Evolutionary conservation across 2,888 invertebrate species (phyloP).

Genomic region (Campoplex capitator): DNA sequence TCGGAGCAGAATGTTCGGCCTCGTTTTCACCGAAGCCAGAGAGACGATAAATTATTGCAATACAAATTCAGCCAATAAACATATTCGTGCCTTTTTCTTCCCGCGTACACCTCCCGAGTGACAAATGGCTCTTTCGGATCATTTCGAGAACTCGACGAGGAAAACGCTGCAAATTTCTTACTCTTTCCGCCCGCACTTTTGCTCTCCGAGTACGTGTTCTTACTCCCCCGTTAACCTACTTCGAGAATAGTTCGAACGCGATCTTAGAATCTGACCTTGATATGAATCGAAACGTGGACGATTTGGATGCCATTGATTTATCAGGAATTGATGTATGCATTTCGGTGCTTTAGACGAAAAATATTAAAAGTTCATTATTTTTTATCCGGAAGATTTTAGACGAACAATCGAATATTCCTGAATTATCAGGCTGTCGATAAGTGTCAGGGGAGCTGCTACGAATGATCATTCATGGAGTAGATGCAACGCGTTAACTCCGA

Average conservation of each 20-base stretch:
- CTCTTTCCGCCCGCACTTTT: neutral
- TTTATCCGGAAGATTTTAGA: neutral
- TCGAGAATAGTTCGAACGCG: constrained; percentile 49
- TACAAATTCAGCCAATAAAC: neutral
- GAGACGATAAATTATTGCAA: constrained; percentile 44
- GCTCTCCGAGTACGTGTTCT: neutral
- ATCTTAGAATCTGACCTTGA: constrained; percentile 48
- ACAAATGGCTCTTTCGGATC: constrained; percentile 56
- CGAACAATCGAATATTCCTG: neutral
- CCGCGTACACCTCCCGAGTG: constrained; percentile 17
- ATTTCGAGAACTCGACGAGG: constrained; percentile 47
- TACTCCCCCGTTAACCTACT: constrained; percentile 45
- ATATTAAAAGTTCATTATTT: neutral
- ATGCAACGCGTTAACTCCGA: neutral
- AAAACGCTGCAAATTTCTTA: constrained; percentile 40
- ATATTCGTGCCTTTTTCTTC: constrained; percentile 65
- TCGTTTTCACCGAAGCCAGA: constrained; percentile 58
- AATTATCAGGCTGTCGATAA: neutral
- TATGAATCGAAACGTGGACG: constrained; percentile 30
- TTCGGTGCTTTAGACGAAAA: neutral
- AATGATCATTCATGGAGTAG: neutral
- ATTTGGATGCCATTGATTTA: constrained; percentile 24
- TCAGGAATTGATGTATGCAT: neutral
- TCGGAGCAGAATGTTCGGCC: constrained; percentile 71
- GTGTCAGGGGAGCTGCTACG: neutral